Evolutionary conservation across 2,888 invertebrate species (phyloP).

Genomic region (Drosophila ustulata): DNA sequence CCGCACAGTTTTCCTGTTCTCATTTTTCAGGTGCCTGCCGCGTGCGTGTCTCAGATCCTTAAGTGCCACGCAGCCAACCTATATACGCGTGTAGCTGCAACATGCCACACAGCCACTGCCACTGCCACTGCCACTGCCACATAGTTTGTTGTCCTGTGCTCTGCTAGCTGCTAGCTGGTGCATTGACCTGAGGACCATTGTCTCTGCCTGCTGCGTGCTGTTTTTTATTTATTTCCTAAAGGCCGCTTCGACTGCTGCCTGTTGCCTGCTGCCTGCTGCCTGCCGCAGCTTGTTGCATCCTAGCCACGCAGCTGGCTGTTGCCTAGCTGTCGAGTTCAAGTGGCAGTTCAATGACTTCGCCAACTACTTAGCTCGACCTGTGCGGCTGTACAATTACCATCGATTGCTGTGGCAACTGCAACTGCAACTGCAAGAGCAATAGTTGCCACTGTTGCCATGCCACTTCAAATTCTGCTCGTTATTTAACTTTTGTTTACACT

Average conservation of each 20-base stretch:
- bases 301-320: slow-evolving; percentile 31
- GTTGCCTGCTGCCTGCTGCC: slow-evolving; percentile 44
- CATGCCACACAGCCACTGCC: not conserved
- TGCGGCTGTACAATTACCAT: slow-evolving; percentile 11
- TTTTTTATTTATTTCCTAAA: slow-evolving; percentile 43
- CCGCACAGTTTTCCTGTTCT: slow-evolving; percentile 71
- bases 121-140: not conserved
- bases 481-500: not conserved
- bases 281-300: slow-evolving; percentile 46
- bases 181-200: slow-evolving; percentile 57
- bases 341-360: slow-evolving; percentile 44
- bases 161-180: slow-evolving; percentile 25
- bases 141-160: slow-evolving; percentile 55
- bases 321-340: not conserved
- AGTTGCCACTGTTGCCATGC: slow-evolving; percentile 1
- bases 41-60: slow-evolving; percentile 48
- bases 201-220: slow-evolving; percentile 40
- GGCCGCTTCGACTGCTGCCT: slow-evolving; percentile 8
- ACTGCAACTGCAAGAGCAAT: too few species aligned
- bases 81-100: slow-evolving; percentile 4
- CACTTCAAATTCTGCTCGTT: not conserved
- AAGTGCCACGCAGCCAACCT: slow-evolving; percentile 45
- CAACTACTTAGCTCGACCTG: slow-evolving; percentile 11
- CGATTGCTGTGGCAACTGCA: not conserved
- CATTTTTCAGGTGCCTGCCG: slow-evolving; percentile 61